Conservation (phyloP, 2,797 vertebrate species). For the Xenopus petersii region DNA sequence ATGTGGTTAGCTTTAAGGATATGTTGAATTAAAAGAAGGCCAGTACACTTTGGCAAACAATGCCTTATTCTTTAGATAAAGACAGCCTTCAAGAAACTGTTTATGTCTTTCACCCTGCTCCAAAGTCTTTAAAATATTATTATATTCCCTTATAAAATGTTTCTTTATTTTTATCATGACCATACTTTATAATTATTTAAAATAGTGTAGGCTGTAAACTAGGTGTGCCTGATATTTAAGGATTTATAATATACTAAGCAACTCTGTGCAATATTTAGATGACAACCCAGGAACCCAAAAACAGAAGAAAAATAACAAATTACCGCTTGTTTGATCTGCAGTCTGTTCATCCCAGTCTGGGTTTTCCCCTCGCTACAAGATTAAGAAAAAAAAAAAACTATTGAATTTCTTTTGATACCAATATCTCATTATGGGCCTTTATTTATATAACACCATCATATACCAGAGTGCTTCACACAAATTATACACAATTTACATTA, state of each 20-base stretch:
- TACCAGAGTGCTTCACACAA: not conserved
- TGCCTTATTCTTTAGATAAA: slow-evolving; percentile 1
- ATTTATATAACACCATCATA: too few relatives aligned
- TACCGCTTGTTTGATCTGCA: slow-evolving; percentile 89
- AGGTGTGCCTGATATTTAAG: too few relatives aligned
- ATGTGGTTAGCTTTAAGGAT: not conserved
- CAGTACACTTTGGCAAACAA: not conserved
- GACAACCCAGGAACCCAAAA: too few relatives aligned
- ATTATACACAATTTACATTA: too few relatives aligned
- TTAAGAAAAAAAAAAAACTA: slow-evolving; percentile 66
- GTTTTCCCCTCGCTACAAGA: slow-evolving; percentile 85
- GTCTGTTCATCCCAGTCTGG: slow-evolving; percentile 95
- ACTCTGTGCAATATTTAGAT: too few relatives aligned
- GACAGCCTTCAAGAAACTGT: not conserved
- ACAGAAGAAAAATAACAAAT: slow-evolving; percentile 59
- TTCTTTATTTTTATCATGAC: too few relatives aligned
- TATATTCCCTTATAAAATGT: too few relatives aligned
- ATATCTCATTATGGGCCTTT: not conserved
- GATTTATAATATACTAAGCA: too few relatives aligned
- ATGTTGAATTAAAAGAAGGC: slow-evolving; percentile 2
- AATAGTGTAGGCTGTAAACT: too few relatives aligned
- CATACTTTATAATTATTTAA: too few relatives aligned
- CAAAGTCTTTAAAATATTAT: too few relatives aligned
- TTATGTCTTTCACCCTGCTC: not conserved
- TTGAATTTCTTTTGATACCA: not conserved